Evolutionary conservation across 2,797 vertebrate genomes (phyloP).

Genomic region (Poeciliopsis presidionis): DNA sequence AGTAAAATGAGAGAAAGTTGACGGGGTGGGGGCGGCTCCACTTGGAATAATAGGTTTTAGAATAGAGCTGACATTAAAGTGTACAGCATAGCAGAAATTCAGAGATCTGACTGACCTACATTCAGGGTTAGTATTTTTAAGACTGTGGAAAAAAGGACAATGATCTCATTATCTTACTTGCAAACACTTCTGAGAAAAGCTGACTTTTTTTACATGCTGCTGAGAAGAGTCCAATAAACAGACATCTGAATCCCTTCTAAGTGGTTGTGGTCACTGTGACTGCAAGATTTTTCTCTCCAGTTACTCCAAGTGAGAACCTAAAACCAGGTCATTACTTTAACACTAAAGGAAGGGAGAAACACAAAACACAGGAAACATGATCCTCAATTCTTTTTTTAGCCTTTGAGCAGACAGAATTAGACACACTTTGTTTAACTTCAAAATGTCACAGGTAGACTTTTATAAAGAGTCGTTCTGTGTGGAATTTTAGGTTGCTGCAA

Average conservation of each 20-base stretch:
- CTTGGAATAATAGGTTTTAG: conserved; percentile 51
- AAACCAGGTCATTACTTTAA: conserved; percentile 31
- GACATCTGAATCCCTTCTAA: conserved; percentile 57
- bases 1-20: conserved; percentile 50
- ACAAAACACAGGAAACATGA: conserved; percentile 21
- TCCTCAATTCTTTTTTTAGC: conserved; percentile 2
- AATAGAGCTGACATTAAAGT: conserved; percentile 33
- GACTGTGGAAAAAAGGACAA: conserved; percentile 19
- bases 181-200: conserved; percentile 25
- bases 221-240: conserved; percentile 56
- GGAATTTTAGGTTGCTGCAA: neutral
- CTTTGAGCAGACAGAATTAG: neutral
- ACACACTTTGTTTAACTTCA: neutral
- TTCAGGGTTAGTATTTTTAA: conserved; percentile 17
- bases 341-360: conserved; percentile 6
- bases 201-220: conserved; percentile 37
- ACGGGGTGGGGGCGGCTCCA: conserved; percentile 7
- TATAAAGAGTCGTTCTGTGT: neutral
- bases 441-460: neutral
- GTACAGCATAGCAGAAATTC: neutral
- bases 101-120: neutral
- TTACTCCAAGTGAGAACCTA: conserved; percentile 50
- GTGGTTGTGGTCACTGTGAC: conserved; percentile 46
- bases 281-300: conserved; percentile 40
- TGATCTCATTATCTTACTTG: conserved; percentile 42